Evolutionary conservation across 2,888 invertebrate genomes (phyloP), one percentile per base, ranked within the genome.

Genomic region (Lysandra bellargus): DNA sequence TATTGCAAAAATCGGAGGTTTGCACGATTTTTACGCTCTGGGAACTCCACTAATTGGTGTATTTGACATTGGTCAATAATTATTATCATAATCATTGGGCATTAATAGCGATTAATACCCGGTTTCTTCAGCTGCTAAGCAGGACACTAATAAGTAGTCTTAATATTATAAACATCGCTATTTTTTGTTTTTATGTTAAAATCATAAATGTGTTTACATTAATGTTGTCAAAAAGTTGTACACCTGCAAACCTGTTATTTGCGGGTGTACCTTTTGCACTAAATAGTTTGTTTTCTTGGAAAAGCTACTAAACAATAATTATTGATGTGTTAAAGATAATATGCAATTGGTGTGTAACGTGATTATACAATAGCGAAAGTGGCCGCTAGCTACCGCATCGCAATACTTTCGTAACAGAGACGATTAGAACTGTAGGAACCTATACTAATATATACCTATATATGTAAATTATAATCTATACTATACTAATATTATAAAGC

Each of bases 351-450:
- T 57, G 57, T 76, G 33, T 76, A 76, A 76, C 53, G 75, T 30
- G 53, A 33, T 76, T 76, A 57, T 76, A 76, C 53, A 76, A 76
- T 76, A 53, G 76, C 76, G 76, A 76, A 76, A 76, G 76, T 76
- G 57, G 76, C 53, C 53, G 53, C 53, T 53, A 53, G 75, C 53
- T 76, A 44, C 23, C 75, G 49, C 49, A 57, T 57, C 57, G 57
- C 76, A 76, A 76, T 53, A 53, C 30, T 76, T 30, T 76, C 76
- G 57, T 76, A 76, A 76, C 33, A 53, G 75, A 23, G 33, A 53
- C 76, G 76, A 76, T 76, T 76, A 57, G 76, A 53, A 53, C 75
- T 61, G 61, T 23, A 61, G 61, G 61, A 23, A 23, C 23, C 23
- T 23, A 23, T 23, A 23, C 23, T 23, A 23, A 23, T 23, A 23